phyloP scores from a whole-genome alignment of 2,888 invertebrate genomes.

The Heliconius cydno region DNA sequence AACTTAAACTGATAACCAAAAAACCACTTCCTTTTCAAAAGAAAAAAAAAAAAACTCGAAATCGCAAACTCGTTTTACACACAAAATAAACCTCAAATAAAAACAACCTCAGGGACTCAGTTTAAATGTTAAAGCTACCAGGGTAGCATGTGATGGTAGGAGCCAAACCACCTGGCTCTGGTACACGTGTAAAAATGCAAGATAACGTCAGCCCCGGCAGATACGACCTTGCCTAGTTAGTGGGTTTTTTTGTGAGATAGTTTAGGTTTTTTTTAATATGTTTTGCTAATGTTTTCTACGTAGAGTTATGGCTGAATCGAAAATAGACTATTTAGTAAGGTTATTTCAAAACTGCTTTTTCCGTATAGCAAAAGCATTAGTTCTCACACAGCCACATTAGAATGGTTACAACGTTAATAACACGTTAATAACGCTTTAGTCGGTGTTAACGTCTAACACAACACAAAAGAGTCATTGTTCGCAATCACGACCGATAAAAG shows the following conservation, averaged over 20 bases:
- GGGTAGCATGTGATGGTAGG: conserved; percentile 25
- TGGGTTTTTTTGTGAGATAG: neutral
- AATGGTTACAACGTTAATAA: neutral
- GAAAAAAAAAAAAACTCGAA: neutral
- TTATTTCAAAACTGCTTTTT: neutral
- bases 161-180: conserved; percentile 20
- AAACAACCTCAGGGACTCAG: neutral
- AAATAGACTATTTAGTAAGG: neutral
- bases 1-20: neutral
- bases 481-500: conserved; percentile 17
- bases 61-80: conserved; percentile 7
- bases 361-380: neutral
- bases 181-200: conserved; percentile 34
- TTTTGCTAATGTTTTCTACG: neutral
- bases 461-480: conserved; percentile 24
- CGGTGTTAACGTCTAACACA: conserved; percentile 6
- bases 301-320: neutral
- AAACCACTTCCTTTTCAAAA: neutral
- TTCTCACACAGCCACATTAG: neutral
- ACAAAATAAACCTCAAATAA: neutral
- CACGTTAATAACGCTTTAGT: neutral
- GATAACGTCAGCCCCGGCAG: conserved; percentile 25
- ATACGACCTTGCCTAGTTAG: conserved; percentile 20
- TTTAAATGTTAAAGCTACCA: conserved; percentile 33
- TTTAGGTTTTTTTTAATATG: neutral